Base-by-base conservation (phyloP, 2,888 invertebrate species). In the Lymantria monacha region DNA sequence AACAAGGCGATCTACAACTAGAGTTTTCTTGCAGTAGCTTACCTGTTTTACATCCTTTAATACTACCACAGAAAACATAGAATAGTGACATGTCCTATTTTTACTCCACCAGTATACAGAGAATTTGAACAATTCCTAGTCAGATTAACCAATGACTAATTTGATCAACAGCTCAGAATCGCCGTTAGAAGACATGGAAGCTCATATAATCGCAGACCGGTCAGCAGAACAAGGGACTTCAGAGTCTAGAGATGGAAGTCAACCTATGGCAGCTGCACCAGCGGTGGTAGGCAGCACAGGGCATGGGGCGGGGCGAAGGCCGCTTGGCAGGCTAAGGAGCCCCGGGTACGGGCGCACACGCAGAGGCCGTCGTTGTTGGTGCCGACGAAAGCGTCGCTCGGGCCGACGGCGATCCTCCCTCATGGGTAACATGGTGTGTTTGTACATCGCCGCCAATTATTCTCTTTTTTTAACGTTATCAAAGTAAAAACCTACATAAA, bases 391-490 rank as follows among this genome's bases (percentile, higher is more conserved):
- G 76, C 83, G 87, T 58, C 87, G 89, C 81, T 72, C 83, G 70
- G 84, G 83, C 84, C 85, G 85, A 55, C 87, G 87, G 74, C 87
- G 86, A 62, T 58, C 83, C 79, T 74, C 81, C 63, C 85, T 85
- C 85, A 87, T 88, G 87, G 90, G 89, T 89, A 89, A 88, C 90
- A 87, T 72, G 90, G 90, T 91, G 89, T 91, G 90, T 91, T 82
- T 82, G 66, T 80, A 79, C 69, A 69, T 71, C 77, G 76, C 75
- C 81, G 79, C 79, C 70, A 61, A 73, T 80, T 83, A 79, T 80
- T 84, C 82, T 85, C 76, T 69, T 66, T 49, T 13, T 45, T 59
- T 44, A 49, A 41, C 12, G 46, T 56, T 50, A 9, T 38, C 7
- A 38, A 33, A 10, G 9, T 33, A 7, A 8, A 33, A 33, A 33